Base-by-base conservation (phyloP, 2,113 vertebrate species). In the Alligator mississippiensis region DNA sequence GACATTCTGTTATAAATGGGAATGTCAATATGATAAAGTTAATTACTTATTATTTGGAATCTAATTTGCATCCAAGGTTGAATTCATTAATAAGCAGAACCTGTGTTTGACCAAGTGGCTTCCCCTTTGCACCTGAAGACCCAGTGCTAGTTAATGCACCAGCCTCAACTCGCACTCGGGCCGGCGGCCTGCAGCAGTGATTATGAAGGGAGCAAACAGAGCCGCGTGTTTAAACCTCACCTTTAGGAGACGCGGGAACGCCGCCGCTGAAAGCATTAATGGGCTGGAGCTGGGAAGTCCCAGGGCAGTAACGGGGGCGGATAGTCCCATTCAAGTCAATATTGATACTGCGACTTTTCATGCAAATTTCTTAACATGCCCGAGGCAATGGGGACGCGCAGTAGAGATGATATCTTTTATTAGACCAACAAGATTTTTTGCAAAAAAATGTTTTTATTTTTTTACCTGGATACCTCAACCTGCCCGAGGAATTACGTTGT, bases 31-130 rank as follows among this genome's bases (percentile, higher is more conserved):
- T 28, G 79, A 95, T 76, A 80, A 87, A 83, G 89, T 93, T 84
- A 84, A 94, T 94, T 93, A 87, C 88, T 95, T 78, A 47, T 94
- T 94, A 59, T 93, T 91, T 81, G 94, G 80, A 85, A 88, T 90
- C 78, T 74, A 11, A 83, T 94, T 93, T 88, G 86, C 94, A 80
- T 80, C 28, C 72, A 11, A 75, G 90, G 82, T 25, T 47, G 93
- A 28, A 34, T 13, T 76, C 38, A 59, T 78, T 34, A 54, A 79
- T 57, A 24, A 85, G 76, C 55, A 27, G 77, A 38, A 57, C 10
- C 34, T 25, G 81, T 47, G 85, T 94, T 96, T 77, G n/a, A n/a
- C n/a, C 30, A 57, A 3, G 90, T 25, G 59, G 61, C 3, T 59
- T 4, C 2, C 70, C 47, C 2, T 64, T 5, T 3, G 89, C 14